A percentile compares a stretch with the other conserved stretches of the same genome.
Conservation (phyloP, 2,888 invertebrate genomes). For the Tetranychus piercei region DNA sequence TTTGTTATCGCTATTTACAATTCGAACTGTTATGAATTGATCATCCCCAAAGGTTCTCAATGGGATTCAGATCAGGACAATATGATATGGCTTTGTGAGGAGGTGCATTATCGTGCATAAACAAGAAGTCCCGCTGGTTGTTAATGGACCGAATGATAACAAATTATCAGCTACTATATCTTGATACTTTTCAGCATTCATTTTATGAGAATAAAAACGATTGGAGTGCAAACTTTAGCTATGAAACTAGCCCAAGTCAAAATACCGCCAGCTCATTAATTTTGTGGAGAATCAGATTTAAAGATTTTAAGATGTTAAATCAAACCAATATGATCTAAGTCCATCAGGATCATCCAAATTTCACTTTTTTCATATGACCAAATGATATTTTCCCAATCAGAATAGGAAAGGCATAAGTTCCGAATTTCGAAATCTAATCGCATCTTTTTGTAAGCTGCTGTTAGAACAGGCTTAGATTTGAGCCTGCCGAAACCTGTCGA, state of each 20-base stretch:
- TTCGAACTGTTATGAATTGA: neutral
- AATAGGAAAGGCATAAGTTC: too few relatives aligned
- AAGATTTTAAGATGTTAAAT: neutral
- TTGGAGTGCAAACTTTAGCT: neutral
- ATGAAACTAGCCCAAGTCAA: neutral
- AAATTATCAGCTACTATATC: neutral
- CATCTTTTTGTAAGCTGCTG: too few relatives aligned
- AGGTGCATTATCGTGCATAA: slow-evolving; percentile 10
- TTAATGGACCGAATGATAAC: neutral
- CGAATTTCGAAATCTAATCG: too few relatives aligned
- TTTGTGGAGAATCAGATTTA: neutral
- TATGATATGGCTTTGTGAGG: too few relatives aligned
- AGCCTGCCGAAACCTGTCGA: too few relatives aligned
- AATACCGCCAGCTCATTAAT: neutral
- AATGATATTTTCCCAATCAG: too few relatives aligned
- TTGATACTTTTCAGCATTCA: neutral
- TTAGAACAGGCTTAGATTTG: too few relatives aligned
- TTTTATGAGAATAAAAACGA: neutral
- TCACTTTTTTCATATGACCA: neutral
- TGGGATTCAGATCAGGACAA: slow-evolving; percentile 8
- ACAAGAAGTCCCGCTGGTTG: neutral
- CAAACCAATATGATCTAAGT: neutral
- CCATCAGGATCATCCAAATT: slow-evolving; percentile 6
- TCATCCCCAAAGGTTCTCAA: slow-evolving; percentile 8
- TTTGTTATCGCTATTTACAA: too few relatives aligned